Percentiles rank a stretch among this genome's conserved stretches.
These are phyloP conservation scores for Triplophysa siluroides DNA, from an alignment of 2,113 vertebrate genomes.

Conservation along the genomic window DNA sequence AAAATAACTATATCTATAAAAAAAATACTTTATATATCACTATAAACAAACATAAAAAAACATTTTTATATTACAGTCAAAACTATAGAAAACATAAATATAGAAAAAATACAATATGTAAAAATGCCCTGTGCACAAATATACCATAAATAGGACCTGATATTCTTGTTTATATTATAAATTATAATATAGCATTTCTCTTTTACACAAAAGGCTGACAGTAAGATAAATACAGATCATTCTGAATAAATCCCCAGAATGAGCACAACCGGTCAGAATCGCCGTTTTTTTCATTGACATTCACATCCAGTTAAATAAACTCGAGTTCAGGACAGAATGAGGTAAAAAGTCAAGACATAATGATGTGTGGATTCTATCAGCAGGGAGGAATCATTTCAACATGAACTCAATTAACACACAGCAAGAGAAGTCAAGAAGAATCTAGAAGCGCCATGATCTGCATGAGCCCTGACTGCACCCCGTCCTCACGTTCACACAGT, in stretches of 20 bases:
- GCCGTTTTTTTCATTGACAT: slow-evolving; percentile 62
- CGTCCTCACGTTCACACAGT: too few relatives aligned
- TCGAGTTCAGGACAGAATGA: slow-evolving; percentile 51
- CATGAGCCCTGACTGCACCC: too few relatives aligned
- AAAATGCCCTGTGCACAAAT: too few relatives aligned
- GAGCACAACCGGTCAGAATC: slow-evolving; percentile 60
- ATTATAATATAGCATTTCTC: too few relatives aligned
- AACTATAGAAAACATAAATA: slow-evolving; percentile 52
- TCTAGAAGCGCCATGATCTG: too few relatives aligned
- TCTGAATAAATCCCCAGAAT: too few relatives aligned
- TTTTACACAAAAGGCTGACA: too few relatives aligned
- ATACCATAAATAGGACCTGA: too few relatives aligned
- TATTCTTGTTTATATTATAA: too few relatives aligned
- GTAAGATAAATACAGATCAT: too few relatives aligned
- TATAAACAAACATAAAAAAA: background rate
- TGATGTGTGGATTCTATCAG: slow-evolving; percentile 20
- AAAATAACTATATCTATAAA: background rate
- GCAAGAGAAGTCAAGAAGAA: slow-evolving; percentile 48
- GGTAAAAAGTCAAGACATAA: slow-evolving; percentile 21
- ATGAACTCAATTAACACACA: slow-evolving; percentile 66
- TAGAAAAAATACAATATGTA: background rate
- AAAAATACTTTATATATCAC: background rate
- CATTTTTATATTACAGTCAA: too few relatives aligned
- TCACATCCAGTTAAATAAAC: slow-evolving; percentile 65
- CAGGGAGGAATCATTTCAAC: background rate